Evolutionary conservation across 2,797 vertebrate species (phyloP), one percentile per base, ranked within the genome.

Genomic region (Paratrypauchen microcephalus): DNA sequence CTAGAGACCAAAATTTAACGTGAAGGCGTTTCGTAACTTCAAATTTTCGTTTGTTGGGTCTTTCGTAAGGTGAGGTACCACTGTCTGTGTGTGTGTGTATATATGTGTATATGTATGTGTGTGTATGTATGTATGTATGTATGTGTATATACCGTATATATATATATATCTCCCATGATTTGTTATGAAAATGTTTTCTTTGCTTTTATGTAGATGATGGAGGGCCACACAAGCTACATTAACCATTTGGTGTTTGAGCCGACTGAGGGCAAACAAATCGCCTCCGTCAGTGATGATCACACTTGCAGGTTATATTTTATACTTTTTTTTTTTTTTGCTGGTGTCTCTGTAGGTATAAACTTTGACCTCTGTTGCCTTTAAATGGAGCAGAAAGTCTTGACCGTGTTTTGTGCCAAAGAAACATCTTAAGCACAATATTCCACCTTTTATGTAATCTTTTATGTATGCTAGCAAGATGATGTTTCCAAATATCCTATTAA

Each of bases 271-370:
- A 95, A 95, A 85, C 96, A 95, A 90, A 92, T 99, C 70, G 97
- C 97, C 89, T 99, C 96, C 62, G 97, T 99, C 88, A 96, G 97
- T 70, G 98, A 99, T 75, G 97, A 99, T 89, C 97, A 98, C 92
- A 98, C 97, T 83, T 99, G 97, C 94, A 97, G 97, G 97, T 99
- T 78, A 86, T 81, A 48, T 52, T 5, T 13, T 45, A 45, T 15
- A 15, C 13, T 45, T 45, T 45, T 36, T 72, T 84, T 45, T 45
- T 45, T 36, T 72, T 84, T 87, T 77, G 82, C 71, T 79, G 58
- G 77, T 77, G 69, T 70, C 65, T 76, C 84, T 79, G 77, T 63
- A 77, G 76, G 71, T 87, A 83, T 80, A 87, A 86, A 85, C 88
- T 91, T 90, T 89, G 78, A 77, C 83, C 90, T 94, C 90, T 94